Conservation (phyloP, 2,888 invertebrate genomes). For the Hirtodrosophila duncani region DNA sequence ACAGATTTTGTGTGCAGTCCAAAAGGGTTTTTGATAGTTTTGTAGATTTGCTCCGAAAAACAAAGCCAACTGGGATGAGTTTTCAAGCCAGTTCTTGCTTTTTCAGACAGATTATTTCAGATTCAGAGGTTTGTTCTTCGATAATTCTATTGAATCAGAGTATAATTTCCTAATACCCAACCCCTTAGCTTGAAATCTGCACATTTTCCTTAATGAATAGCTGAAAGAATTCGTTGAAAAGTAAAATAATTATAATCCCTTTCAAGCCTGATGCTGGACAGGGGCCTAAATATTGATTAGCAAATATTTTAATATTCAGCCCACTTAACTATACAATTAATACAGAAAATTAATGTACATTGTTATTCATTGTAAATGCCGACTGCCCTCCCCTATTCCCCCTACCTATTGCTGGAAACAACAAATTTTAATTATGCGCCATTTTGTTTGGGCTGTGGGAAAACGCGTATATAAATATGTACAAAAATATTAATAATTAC, state of each 20-base stretch:
- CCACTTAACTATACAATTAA: slow-evolving; percentile 62
- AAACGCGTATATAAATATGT: slow-evolving; percentile 42
- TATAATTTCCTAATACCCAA: too few species aligned
- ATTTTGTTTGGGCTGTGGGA: slow-evolving; percentile 32
- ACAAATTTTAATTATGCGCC: slow-evolving; percentile 72
- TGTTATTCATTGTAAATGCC: slow-evolving; percentile 55
- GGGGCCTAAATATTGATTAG: slow-evolving; percentile 79
- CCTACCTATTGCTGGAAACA: slow-evolving; percentile 36
- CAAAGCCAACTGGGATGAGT: too few species aligned
- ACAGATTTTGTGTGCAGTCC: too few species aligned
- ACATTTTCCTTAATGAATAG: too few species aligned
- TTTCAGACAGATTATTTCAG: too few species aligned
- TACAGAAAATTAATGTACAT: slow-evolving; percentile 63
- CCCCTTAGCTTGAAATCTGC: too few species aligned
- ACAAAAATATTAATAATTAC: slow-evolving; percentile 73
- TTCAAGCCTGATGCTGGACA: too few species aligned
- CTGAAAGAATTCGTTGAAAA: slow-evolving; percentile 17
- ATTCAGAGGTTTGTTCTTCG: too few species aligned
- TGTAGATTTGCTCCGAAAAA: too few species aligned
- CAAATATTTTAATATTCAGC: slow-evolving; percentile 58
- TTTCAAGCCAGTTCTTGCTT: too few species aligned
- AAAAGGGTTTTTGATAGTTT: too few species aligned
- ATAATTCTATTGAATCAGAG: too few species aligned
- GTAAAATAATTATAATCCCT: slow-evolving; percentile 43
- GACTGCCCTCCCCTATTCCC: slow-evolving; percentile 12